A percentile compares a stretch with the other conserved stretches of the same genome.
Conservation (phyloP, 2,797 vertebrate genomes). For the Ciconia nigra region DNA sequence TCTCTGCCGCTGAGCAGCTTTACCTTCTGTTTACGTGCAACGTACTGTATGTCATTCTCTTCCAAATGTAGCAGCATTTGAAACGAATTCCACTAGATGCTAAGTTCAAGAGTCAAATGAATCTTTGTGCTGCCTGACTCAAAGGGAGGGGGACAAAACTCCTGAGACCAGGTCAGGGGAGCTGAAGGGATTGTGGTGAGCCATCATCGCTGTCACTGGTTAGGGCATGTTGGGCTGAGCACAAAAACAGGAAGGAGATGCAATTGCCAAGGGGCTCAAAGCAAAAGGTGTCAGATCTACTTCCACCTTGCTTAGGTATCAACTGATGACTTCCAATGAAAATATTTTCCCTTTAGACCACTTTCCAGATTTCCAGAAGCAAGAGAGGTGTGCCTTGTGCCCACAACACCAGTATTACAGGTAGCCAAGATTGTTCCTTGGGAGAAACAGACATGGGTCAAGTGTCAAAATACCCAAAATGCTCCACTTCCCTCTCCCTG, state of each 20-base stretch:
- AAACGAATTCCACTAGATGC: not conserved
- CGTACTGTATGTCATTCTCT: fast-evolving
- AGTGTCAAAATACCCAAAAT: not conserved
- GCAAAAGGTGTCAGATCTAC: not conserved
- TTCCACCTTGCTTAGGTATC: conserved; percentile 37
- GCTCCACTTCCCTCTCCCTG: not conserved
- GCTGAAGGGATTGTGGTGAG: not conserved
- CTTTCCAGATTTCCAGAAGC: not conserved
- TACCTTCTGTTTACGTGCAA: not conserved
- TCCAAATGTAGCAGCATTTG: fast-evolving
- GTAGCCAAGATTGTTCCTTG: not conserved
- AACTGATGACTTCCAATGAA: conserved; percentile 1
- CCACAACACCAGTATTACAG: not conserved
- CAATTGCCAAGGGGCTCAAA: not conserved
- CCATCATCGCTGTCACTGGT: not conserved
- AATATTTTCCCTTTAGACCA: conserved; percentile 39
- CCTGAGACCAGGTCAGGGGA: not conserved
- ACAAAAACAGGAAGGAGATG: conserved; percentile 23
- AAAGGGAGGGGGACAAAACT: not conserved
- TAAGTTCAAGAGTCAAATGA: fast-evolving
- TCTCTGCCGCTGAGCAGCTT: not conserved
- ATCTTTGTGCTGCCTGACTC: not conserved
- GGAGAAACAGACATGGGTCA: not conserved
- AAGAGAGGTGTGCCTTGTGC: not conserved
- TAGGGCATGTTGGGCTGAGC: not conserved